These are phyloP conservation scores for Cyphomyrus discorhynchus DNA, from an alignment of 2,113 vertebrate species.

Conservation along the genomic window DNA sequence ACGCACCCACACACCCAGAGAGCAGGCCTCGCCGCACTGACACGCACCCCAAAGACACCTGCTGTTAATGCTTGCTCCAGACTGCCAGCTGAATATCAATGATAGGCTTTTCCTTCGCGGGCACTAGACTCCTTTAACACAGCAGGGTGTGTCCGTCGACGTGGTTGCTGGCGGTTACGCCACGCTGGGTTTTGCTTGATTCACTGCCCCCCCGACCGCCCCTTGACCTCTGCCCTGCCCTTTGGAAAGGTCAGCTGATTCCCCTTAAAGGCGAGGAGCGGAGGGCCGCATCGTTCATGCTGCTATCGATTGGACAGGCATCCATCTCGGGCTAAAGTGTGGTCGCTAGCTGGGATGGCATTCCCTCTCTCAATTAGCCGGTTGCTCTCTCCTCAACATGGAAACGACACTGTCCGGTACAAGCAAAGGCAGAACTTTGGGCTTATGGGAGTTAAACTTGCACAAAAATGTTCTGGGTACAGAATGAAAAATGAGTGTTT, in stretches of 20 bases:
- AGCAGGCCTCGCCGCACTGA: not conserved
- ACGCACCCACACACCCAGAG: not conserved
- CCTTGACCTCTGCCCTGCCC: not conserved
- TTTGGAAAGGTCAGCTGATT: not conserved
- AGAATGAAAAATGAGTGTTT: not conserved
- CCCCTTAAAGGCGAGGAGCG: not conserved
- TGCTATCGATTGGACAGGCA: not conserved
- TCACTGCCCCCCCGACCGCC: not conserved
- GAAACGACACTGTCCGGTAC: not conserved
- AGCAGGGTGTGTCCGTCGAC: not conserved
- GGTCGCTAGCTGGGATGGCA: not conserved
- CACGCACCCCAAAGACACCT: not conserved
- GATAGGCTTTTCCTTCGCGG: not conserved
- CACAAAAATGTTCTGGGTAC: not conserved
- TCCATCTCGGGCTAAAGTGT: not conserved
- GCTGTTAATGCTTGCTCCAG: not conserved
- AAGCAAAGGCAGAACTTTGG: not conserved
- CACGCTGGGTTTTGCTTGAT: not conserved
- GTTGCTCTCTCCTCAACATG: not conserved
- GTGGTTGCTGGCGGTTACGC: not conserved
- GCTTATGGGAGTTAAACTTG: not conserved
- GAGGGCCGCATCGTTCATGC: not conserved
- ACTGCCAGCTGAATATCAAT: not conserved
- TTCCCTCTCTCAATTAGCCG: not conserved
- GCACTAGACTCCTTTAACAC: not conserved